These are phyloP conservation scores for Lepas anatifera DNA, from an alignment of 2,888 invertebrate genomes.

Conservation along the genomic window DNA sequence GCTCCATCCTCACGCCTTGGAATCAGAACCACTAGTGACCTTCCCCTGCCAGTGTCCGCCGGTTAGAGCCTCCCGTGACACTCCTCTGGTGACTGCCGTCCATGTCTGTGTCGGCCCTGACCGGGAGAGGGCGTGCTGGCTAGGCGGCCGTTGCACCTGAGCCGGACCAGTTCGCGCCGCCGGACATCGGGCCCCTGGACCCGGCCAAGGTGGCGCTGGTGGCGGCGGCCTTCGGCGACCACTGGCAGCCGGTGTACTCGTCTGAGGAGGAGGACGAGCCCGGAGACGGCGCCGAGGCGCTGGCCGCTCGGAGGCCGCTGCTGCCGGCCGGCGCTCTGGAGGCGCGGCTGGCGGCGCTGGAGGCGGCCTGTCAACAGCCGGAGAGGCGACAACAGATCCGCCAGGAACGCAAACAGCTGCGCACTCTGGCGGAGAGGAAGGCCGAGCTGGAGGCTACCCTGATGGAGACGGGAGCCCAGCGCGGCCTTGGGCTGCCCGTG, in stretches of 20 bases:
- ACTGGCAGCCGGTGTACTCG: not conserved
- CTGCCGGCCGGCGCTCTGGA: not conserved
- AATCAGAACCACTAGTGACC: no score
- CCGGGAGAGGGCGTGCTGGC: no score
- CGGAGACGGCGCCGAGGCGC: not conserved
- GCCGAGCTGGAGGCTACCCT: conserved; percentile 3
- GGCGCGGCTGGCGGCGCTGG: conserved; percentile 1
- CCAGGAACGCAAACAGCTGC: not conserved
- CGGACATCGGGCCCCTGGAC: not conserved
- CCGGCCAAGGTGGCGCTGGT: not conserved
- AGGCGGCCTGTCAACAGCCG: not conserved
- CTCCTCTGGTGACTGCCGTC: no score
- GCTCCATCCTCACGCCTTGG: no score
- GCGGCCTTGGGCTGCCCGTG: not conserved
- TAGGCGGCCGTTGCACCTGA: no score
- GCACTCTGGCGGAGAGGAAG: not conserved
- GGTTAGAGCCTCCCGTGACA: no score
- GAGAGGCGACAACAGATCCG: not conserved
- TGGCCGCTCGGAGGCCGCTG: not conserved
- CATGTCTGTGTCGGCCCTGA: no score
- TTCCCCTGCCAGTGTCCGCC: no score
- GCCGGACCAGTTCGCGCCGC: not conserved
- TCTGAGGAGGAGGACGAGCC: not conserved
- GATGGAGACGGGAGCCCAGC: not conserved
- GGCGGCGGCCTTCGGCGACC: conserved; percentile 1